Conservation (phyloP, 2,888 invertebrate genomes). For the Cephus nigrinus region DNA sequence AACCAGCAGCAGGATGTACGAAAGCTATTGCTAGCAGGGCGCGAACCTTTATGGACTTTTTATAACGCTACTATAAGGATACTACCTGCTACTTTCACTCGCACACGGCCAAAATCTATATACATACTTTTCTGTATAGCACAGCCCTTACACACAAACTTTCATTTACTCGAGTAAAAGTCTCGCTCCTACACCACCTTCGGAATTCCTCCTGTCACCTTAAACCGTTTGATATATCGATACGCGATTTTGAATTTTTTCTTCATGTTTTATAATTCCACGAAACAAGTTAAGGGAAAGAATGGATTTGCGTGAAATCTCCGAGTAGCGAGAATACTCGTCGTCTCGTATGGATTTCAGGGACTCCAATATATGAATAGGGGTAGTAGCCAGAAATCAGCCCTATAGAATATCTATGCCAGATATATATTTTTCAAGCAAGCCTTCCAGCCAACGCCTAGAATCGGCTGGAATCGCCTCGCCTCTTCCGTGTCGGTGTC, state of each 20-base stretch:
- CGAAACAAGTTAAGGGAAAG: not conserved
- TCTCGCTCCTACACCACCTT: not conserved
- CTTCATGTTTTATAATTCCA: not conserved
- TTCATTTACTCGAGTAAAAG: not conserved
- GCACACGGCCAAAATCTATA: not conserved
- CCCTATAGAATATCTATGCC: slow-evolving; percentile 10
- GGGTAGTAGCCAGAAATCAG: slow-evolving; percentile 15
- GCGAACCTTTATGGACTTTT: slow-evolving; percentile 47
- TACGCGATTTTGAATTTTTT: not conserved
- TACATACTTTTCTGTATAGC: not conserved
- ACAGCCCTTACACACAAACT: not conserved
- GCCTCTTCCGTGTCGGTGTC: slow-evolving; percentile 65
- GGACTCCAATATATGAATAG: not conserved
- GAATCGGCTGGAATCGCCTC: slow-evolving; percentile 50
- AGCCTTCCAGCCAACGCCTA: slow-evolving; percentile 48
- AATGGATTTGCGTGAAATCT: not conserved
- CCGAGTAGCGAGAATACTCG: not conserved
- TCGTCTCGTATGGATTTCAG: not conserved
- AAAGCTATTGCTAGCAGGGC: slow-evolving; percentile 27
- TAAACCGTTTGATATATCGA: not conserved
- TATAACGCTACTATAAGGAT: slow-evolving; percentile 32
- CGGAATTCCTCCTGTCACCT: not conserved
- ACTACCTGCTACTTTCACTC: not conserved
- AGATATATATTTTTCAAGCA: slow-evolving; percentile 54
- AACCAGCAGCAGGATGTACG: not conserved